Evolutionary conservation across 2,888 invertebrate species (phyloP).

Genomic region (Omphaloscelis lunosa): DNA sequence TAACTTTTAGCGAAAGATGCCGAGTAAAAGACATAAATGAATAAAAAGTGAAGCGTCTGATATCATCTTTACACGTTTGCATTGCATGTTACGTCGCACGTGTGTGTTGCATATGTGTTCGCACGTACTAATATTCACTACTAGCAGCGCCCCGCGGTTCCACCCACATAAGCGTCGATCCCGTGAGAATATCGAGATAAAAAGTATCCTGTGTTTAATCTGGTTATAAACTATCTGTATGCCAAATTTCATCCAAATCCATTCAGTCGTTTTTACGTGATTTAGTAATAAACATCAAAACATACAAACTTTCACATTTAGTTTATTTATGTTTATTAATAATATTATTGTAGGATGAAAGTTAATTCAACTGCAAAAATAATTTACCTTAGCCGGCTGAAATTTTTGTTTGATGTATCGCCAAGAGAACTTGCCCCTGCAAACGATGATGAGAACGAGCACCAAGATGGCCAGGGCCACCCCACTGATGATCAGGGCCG

Average conservation of each 20-base stretch:
- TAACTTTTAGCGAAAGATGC: too few species aligned
- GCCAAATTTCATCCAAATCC: not conserved
- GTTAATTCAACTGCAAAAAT: not conserved
- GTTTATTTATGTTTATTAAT: too few species aligned
- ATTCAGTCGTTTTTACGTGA: not conserved
- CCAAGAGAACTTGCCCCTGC: conserved; percentile 83
- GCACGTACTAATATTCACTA: not conserved
- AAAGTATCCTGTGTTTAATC: not conserved
- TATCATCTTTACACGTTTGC: not conserved
- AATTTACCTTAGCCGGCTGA: conserved; percentile 84
- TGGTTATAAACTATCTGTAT: not conserved
- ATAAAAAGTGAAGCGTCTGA: not conserved
- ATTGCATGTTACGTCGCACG: not conserved
- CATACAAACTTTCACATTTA: not conserved
- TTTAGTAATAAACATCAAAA: not conserved
- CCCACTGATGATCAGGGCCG: conserved; percentile 84
- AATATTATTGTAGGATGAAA: not conserved
- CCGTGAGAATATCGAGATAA: not conserved
- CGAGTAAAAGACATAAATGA: too few species aligned
- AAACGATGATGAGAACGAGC: conserved; percentile 80
- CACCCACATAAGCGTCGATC: not conserved
- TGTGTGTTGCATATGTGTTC: not conserved
- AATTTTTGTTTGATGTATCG: conserved; percentile 85
- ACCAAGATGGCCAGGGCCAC: conserved; percentile 83
- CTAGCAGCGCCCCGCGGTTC: not conserved